Base-by-base conservation (phyloP, 2,797 vertebrate species). In the Tragopan temminckii region DNA sequence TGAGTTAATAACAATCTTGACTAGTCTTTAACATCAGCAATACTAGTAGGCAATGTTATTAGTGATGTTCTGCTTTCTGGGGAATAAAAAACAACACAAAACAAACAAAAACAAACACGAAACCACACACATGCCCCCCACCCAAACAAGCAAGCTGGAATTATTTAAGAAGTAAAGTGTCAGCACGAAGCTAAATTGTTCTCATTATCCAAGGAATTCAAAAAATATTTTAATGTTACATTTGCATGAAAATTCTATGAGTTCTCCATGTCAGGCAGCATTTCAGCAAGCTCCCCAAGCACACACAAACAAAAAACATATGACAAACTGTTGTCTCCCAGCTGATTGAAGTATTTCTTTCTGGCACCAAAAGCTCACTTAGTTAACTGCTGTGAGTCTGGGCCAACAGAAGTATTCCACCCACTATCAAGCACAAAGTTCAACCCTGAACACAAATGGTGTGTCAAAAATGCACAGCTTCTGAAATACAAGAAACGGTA, bases 291-390 rank as follows among this genome's bases (percentile, higher is more conserved):
- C 72, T 96, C 81, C 86, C 96, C 62, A 74, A 96, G 93, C 72
- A 90, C 62, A 95, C 69, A 91, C 95, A 97, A 96, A 97, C 94
- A 97, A 91, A 97, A 95, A 97, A 94, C 94, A 95, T 68, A 94
- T 96, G 82, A 97, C 82, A 96, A 97, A 95, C 82, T 92, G 94
- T 91, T 91, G 75, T 95, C 91, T 96, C 92, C 75, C 80, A 89
- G 94, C 64, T 94, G 93, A 97, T 96, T 97, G 94, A 97, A 96
- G 88, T 92, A 95, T 93, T 97, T 97, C 91, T 95, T 92, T 78
- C 88, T 97, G 95, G 96, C 92, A 93, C 46, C 4, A 88, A 92
- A 97, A 96, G 97, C 86, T 89, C 89, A 91, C 67, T 97, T 95
- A 82, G 88, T 93, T 97, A 96, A 93, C 70, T 89, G 64, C 81